phyloP scores from a whole-genome alignment of 1,140 invertebrate species.

The Periplaneta americana region DNA sequence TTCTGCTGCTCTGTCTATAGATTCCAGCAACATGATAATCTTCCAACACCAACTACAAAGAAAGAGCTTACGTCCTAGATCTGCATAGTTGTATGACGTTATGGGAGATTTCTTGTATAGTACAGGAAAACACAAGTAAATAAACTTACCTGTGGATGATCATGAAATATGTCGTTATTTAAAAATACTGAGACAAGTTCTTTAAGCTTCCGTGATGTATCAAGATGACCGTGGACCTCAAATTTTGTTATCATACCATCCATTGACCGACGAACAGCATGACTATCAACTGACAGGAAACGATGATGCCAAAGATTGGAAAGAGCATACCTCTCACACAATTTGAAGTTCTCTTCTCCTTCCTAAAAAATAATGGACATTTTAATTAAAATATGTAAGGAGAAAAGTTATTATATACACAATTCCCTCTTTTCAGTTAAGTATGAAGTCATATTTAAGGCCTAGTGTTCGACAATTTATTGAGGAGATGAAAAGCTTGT shows the following conservation, averaged over 20 bases:
- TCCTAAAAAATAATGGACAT: slow-evolving; percentile 24
- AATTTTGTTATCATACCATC: slow-evolving; percentile 37
- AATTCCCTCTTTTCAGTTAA: background rate
- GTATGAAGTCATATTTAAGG: too few species aligned
- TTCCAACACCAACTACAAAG: too few species aligned
- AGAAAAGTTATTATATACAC: background rate
- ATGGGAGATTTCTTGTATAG: too few species aligned
- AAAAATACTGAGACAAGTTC: background rate
- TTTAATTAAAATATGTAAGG: background rate
- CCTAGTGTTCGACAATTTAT: background rate
- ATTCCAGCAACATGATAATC: too few species aligned
- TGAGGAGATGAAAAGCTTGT: background rate
- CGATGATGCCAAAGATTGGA: slow-evolving; percentile 41
- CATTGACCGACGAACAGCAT: slow-evolving; percentile 35
- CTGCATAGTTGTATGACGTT: too few species aligned
- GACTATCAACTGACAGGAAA: slow-evolving; percentile 37
- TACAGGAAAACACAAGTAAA: background rate
- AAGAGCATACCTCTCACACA: slow-evolving; percentile 39
- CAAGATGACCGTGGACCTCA: slow-evolving; percentile 39
- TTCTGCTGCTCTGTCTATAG: too few species aligned
- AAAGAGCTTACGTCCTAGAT: too few species aligned
- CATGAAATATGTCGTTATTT: background rate
- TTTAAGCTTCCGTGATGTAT: slow-evolving; percentile 29
- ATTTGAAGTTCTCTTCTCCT: slow-evolving; percentile 36
- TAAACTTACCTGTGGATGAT: background rate